These are phyloP conservation scores for Chrysomela aeneicollis DNA, from an alignment of 2,888 invertebrate species.

Conservation along the genomic window DNA sequence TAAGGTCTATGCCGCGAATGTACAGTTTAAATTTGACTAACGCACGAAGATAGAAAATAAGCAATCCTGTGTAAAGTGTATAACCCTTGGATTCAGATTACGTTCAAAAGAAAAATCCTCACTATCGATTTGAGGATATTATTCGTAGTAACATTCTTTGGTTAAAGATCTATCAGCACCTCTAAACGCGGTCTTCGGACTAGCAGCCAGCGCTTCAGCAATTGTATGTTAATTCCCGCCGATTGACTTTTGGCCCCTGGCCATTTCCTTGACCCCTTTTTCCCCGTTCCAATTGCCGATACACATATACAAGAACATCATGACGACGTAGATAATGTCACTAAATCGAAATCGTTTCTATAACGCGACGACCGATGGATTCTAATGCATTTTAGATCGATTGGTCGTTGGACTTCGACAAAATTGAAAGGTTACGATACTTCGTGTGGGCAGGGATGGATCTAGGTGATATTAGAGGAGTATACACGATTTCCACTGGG, in stretches of 20 bases:
- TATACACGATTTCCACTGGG: no score
- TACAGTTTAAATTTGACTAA: no score
- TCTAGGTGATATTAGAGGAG: no score
- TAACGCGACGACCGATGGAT: conserved; percentile 2
- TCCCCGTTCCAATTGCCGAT: conserved; percentile 35
- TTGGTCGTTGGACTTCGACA: background rate
- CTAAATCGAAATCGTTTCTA: conserved; percentile 18
- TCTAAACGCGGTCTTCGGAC: background rate
- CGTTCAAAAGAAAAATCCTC: no score
- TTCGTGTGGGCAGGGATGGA: background rate
- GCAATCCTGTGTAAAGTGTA: no score
- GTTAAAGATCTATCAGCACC: no score
- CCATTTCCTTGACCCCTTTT: conserved; percentile 52
- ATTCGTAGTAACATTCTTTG: no score
- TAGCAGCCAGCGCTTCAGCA: conserved; percentile 32
- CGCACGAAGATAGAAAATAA: no score
- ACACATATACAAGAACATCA: conserved; percentile 33
- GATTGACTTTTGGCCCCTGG: conserved; percentile 54
- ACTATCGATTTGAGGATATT: no score
- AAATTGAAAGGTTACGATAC: background rate
- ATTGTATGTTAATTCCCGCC: conserved; percentile 49
- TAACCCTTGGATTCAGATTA: no score
- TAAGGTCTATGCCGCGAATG: no score
- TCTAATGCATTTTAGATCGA: conserved; percentile 17
- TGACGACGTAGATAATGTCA: conserved; percentile 27